Evolutionary conservation across 2,113 vertebrate species (phyloP).

Genomic region (Rhinoptilus africanus): DNA sequence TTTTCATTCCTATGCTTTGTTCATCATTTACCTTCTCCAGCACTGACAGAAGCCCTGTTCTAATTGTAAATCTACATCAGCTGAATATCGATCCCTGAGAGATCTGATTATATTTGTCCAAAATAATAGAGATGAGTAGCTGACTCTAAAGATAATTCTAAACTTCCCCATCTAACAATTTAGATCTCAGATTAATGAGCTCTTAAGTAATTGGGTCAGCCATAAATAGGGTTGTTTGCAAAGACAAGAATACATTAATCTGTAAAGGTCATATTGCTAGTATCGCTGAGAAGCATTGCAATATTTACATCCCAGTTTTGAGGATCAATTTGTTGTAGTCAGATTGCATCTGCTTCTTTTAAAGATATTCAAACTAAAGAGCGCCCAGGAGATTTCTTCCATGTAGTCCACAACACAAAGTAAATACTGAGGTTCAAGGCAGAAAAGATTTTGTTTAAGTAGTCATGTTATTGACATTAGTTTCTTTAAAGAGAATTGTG

Average conservation of each 20-base stretch:
- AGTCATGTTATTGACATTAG: neutral
- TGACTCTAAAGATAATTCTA: conserved; percentile 16
- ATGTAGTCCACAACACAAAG: neutral
- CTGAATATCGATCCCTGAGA: neutral
- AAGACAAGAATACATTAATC: neutral
- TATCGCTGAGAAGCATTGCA: neutral
- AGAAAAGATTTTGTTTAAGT: neutral
- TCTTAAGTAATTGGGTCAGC: conserved; percentile 32
- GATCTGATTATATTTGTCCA: neutral
- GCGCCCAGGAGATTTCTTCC: neutral
- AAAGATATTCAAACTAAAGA: neutral
- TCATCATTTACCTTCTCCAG: neutral
- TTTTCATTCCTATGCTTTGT: neutral
- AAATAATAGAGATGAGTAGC: conserved; percentile 14
- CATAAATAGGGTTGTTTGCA: conserved; percentile 29
- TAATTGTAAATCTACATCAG: neutral
- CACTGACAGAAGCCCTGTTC: neutral
- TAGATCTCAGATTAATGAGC: conserved; percentile 14
- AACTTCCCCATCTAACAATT: neutral
- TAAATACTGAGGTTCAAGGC: neutral
- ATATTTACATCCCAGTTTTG: neutral
- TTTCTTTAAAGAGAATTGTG: neutral
- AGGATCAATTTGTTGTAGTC: neutral
- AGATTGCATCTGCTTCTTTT: neutral
- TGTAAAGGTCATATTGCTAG: neutral